A percentile compares a stretch with the other conserved stretches of the same genome.
Conservation (phyloP, 1,140 invertebrate genomes). For the Drusus annulatus region DNA sequence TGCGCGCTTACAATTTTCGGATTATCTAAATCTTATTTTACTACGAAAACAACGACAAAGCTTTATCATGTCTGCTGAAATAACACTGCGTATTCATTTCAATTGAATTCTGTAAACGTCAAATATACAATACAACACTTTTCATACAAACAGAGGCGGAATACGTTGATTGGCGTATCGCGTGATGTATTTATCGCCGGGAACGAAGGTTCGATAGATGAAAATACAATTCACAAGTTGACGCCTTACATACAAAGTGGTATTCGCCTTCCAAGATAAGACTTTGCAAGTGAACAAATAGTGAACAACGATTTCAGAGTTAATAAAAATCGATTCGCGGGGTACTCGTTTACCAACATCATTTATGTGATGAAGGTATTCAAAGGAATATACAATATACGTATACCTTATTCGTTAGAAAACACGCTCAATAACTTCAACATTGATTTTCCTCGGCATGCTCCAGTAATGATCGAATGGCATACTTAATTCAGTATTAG, state of each 20-base stretch:
- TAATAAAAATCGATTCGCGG: constrained; percentile 16
- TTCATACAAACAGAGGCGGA: too few species aligned
- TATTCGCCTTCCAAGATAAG: background rate
- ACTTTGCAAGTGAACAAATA: constrained; percentile 10
- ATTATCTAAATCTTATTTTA: too few species aligned
- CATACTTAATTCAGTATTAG: background rate
- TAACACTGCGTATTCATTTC: too few species aligned
- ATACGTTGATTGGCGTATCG: constrained; percentile 12
- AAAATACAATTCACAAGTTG: constrained; percentile 12
- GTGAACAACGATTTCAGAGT: background rate
- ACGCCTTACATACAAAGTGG: constrained; percentile 10
- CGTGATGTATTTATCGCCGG: constrained; percentile 5
- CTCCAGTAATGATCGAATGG: constrained; percentile 4
- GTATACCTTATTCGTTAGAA: constrained; percentile 6
- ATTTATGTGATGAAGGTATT: constrained; percentile 2
- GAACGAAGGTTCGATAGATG: background rate
- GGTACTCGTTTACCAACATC: constrained; percentile 7
- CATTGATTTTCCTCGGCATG: constrained; percentile 14
- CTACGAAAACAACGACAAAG: too few species aligned
- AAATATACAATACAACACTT: too few species aligned
- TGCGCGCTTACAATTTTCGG: too few species aligned
- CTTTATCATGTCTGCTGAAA: too few species aligned
- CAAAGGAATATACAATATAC: background rate
- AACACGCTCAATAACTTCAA: constrained; percentile 26
- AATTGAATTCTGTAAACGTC: too few species aligned